Conservation (phyloP, 1,140 invertebrate species). For the Uloborus diversus region DNA sequence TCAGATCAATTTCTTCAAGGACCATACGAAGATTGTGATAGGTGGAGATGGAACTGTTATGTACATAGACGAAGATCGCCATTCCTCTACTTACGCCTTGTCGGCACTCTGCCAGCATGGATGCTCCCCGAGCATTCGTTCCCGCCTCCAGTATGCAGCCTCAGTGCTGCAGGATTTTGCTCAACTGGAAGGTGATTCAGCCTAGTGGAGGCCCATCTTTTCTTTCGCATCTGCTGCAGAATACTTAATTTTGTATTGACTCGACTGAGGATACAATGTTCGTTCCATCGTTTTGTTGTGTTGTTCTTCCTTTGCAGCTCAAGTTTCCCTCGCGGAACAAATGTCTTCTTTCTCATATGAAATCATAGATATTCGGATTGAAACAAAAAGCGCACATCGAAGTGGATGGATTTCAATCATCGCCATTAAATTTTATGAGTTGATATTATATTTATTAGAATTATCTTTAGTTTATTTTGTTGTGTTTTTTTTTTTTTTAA, state of each 20-base stretch:
- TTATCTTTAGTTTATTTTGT: too few species aligned
- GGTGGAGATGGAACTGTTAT: constrained; percentile 68
- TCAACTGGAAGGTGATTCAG: constrained; percentile 64
- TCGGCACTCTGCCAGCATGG: constrained; percentile 70
- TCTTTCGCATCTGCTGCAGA: too few species aligned
- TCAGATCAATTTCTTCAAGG: constrained; percentile 74
- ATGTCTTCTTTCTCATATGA: background rate
- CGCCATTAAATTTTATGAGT: too few species aligned
- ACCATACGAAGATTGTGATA: constrained; percentile 73
- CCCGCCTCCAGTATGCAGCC: constrained; percentile 72
- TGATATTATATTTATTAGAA: too few species aligned
- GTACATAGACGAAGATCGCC: constrained; percentile 71
- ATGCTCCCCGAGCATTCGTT: constrained; percentile 70
- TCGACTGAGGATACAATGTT: too few species aligned
- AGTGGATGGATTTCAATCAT: too few species aligned
- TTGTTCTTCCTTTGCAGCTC: background rate
- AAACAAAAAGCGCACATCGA: background rate
- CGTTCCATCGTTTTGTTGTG: background rate
- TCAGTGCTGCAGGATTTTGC: constrained; percentile 69
- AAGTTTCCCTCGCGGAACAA: background rate
- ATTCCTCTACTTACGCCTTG: constrained; percentile 72
- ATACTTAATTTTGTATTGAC: too few species aligned
- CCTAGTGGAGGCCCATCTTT: background rate
- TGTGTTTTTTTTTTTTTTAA: too few species aligned
- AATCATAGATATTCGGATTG: background rate